Base-by-base conservation (phyloP, 2,797 vertebrate species). In the Remorina albescens region DNA sequence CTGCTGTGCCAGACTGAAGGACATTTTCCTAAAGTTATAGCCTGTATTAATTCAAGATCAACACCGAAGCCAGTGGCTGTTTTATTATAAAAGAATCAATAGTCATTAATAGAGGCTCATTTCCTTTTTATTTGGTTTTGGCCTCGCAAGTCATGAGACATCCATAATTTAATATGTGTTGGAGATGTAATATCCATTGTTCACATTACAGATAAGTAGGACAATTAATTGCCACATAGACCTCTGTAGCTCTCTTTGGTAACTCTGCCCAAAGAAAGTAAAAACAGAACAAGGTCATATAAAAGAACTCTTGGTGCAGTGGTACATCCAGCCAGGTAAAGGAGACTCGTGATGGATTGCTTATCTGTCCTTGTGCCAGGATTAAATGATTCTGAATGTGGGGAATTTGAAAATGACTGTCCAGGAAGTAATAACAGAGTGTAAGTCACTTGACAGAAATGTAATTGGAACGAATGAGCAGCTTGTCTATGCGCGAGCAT, bases 91-190 rank as follows among this genome's bases (percentile, higher is more conserved):
- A 89, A 87, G 64, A 86, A 94, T 93, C 92, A 89, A 94, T 94
- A 88, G 81, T 85, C 79, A 83, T 92, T 92, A 93, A 92, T 91
- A 73, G 66, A 37, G 75, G 39, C 86, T 90, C 80, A 89, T 91
- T 91, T 92, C 87, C 88, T 90, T 88, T 92, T 83, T 82, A 87
- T 93, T 91, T 90, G 79, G 80, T 80, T 88, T 84, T 80, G 66
- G 89, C 84, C 78, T 80, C 67, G 32, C 79, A 80, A 87, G 83
- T 90, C 83, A 78, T 86, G 67, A 89, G 88, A 88, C 81, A 78
- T 88, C 85, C 85, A 92, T 93, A 91, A 90, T 93, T 90, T 88
- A 89, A 91, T 90, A 90, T 91, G 81, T 85, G 57, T 72, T 82
- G 81, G 81, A 89, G 86, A 90, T 86, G 82, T 87, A 89, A 92